Conservation (phyloP, 2,797 vertebrate species). For the Sebastes taczanowskii region DNA sequence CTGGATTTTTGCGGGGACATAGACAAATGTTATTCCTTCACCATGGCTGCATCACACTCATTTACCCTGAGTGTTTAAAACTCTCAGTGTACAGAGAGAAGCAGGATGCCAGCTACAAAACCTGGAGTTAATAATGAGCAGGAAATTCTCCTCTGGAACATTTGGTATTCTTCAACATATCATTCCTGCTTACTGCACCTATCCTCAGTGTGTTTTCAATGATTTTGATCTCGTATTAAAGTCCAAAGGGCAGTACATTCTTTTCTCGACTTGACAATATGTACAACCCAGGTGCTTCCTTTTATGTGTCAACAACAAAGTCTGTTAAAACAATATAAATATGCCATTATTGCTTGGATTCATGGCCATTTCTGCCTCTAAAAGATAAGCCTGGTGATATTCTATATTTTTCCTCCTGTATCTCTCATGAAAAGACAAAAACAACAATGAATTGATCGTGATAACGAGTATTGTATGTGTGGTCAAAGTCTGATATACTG, state of each 20-base stretch:
- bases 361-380: neutral
- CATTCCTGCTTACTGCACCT: conserved; percentile 53
- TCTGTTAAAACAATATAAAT: neutral
- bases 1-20: neutral
- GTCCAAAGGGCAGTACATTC: conserved; percentile 23
- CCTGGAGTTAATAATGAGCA: conserved; percentile 73
- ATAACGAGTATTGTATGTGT: neutral
- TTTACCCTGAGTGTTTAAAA: conserved; percentile 52
- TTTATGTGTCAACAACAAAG: neutral
- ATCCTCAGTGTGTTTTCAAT: conserved; percentile 44
- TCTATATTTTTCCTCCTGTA: neutral
- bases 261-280: conserved; percentile 15
- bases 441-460: neutral
- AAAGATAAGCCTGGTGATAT: neutral
- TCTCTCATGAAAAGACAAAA: neutral
- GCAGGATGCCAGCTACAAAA: conserved; percentile 54
- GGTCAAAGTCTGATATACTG: too few species aligned
- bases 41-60: conserved; percentile 48
- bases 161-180: conserved; percentile 55
- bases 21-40: conserved; percentile 31
- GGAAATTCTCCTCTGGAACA: conserved; percentile 71
- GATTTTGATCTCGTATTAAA: conserved; percentile 27
- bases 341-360: neutral
- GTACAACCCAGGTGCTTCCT: neutral
- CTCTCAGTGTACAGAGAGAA: conserved; percentile 40